Base-by-base conservation (phyloP, 2,797 vertebrate species). In the Paratrypauchen microcephalus region DNA sequence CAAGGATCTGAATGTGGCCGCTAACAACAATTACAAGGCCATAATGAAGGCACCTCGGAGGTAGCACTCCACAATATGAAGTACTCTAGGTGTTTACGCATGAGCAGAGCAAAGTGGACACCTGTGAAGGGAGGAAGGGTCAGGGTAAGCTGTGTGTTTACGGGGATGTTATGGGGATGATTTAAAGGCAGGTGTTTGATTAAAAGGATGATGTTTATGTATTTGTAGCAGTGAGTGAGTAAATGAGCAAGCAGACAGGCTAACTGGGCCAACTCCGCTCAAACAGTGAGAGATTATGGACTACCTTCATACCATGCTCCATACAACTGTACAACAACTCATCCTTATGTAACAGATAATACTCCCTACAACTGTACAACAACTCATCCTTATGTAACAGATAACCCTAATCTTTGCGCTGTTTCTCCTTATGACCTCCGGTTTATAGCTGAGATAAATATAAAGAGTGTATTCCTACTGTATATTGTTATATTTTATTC, bases 1-100 rank as follows among this genome's bases (percentile, higher is more conserved):
- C 60, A 30, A 54, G 45, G 61, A 55, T 24, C 69, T 67, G 58
- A 54, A 45, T 62, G 79, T 71, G 73, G 76, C 65, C 68, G 69
- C 32, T 41, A 52, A 60, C 55, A 66, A 73, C 63, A 58, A 62
- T 73, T 24, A 68, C 47, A 58, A 58, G 16, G 54, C 55, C 11
- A 56, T 67, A 68, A 73, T 72, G 57, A 77, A 75, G 58, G 41
- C 70, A 30, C 66, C 57, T 59, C 48, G 0, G n/a, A 56, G 69
- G 58, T 21, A 16, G 52, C 48, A 36, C 65, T 55, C 50, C 52
- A 36, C 32, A 48, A 48, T 55, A 39, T 15, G 66, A 72, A 56
- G 57, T 50, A 13, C 12, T 55, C 65, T 61, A 74, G 67, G 57
- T 75, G 52, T 55, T 66, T 65, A 60, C 63, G 15, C 5, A 60